Evolutionary conservation across 2,797 vertebrate species (phyloP).

Genomic region (Callimico goeldii): DNA sequence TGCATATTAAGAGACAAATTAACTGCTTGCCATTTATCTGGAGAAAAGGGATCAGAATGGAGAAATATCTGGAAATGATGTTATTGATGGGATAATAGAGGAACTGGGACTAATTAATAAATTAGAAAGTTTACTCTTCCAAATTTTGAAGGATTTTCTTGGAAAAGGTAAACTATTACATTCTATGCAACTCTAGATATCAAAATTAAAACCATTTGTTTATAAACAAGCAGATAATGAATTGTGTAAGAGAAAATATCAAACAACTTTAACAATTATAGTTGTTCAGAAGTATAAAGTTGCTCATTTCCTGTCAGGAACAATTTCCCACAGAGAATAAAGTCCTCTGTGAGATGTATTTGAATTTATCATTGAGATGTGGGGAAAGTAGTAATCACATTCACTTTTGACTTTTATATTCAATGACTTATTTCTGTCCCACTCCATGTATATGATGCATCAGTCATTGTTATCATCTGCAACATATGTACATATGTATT

Average conservation of each 20-base stretch:
- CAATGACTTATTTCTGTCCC: background rate
- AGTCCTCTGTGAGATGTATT: background rate
- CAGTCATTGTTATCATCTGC: background rate
- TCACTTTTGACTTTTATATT: background rate
- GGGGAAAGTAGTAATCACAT: background rate
- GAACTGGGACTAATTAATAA: background rate
- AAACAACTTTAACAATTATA: background rate
- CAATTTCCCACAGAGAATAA: background rate
- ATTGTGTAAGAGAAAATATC: background rate
- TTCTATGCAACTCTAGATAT: background rate
- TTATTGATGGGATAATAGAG: background rate
- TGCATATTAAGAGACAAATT: background rate
- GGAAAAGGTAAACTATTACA: background rate
- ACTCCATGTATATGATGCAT: background rate
- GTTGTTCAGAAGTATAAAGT: background rate
- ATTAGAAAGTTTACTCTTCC: background rate
- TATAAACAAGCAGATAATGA: background rate
- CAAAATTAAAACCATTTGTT: background rate
- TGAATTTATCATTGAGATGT: background rate
- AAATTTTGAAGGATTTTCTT: background rate
- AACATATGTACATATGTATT: background rate
- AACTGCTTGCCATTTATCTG: background rate
- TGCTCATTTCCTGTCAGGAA: background rate
- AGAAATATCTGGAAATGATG: background rate
- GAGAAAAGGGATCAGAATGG: background rate